Percentiles rank a stretch among this genome's conserved stretches.
Conservation (phyloP, 1,140 invertebrate genomes). For the Pteromalus puparum region DNA sequence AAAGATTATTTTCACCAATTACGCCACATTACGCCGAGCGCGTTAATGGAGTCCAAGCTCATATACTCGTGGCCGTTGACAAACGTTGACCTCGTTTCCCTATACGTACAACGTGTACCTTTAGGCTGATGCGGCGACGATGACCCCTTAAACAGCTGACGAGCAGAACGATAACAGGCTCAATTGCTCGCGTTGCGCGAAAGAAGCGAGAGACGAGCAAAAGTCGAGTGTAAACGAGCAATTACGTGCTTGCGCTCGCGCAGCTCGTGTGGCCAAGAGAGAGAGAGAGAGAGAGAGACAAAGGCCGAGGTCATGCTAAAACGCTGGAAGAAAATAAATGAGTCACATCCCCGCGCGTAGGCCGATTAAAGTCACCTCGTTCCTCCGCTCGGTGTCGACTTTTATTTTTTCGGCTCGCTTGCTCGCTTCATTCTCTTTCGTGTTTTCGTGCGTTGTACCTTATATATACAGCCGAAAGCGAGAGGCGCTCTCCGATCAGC, state of each 20-base stretch:
- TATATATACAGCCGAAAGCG: neutral
- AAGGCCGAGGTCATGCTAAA: constrained; percentile 37
- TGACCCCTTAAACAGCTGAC: constrained; percentile 13
- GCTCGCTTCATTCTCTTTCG: too few species aligned
- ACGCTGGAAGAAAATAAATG: constrained; percentile 37
- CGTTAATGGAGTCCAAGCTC: constrained; percentile 27
- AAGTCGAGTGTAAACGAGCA: constrained; percentile 57
- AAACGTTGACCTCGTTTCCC: constrained; percentile 22
- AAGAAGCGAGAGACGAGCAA: constrained; percentile 55
- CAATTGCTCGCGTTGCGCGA: constrained; percentile 58
- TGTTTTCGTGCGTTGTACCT: neutral
- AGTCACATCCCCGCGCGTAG: neutral
- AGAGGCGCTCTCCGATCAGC: neutral
- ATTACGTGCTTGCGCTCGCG: constrained; percentile 50
- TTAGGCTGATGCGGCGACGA: neutral
- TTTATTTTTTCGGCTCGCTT: too few species aligned
- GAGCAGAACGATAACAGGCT: constrained; percentile 51
- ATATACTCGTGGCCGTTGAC: neutral
- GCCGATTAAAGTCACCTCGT: constrained; percentile 29
- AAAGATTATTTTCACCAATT: constrained; percentile 38
- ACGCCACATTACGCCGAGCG: neutral
- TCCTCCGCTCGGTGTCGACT: neutral
- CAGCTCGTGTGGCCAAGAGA: constrained; percentile 30
- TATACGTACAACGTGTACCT: neutral
- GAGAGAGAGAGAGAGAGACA: constrained; percentile 27